These are phyloP conservation scores for Syrmaticus mikado DNA, from an alignment of 2,113 vertebrate genomes.

Conservation along the genomic window DNA sequence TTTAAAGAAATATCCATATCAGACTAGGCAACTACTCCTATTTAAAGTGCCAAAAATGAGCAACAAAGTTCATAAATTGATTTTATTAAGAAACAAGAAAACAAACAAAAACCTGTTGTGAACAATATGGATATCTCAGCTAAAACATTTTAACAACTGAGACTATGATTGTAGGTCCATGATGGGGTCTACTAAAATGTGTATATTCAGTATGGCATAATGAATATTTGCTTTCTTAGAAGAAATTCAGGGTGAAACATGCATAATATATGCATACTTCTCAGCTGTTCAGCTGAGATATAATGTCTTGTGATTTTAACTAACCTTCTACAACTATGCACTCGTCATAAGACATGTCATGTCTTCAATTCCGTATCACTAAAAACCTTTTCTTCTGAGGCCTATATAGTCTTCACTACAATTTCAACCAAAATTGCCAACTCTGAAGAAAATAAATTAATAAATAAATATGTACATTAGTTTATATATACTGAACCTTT, in stretches of 20 bases:
- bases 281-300: neutral
- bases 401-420: fast-evolving
- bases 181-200: neutral
- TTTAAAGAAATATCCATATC: neutral
- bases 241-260: neutral
- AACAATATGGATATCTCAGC: neutral
- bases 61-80: neutral
- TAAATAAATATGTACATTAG: neutral
- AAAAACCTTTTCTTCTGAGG: neutral
- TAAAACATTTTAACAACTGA: neutral
- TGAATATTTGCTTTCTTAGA: neutral
- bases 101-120: neutral
- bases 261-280: neutral
- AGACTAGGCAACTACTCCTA: neutral
- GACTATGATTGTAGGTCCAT: fast-evolving
- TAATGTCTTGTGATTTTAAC: neutral
- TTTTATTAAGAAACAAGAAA: neutral
- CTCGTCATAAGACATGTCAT: fast-evolving
- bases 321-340: neutral
- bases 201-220: neutral
- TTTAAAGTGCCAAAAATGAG: neutral
- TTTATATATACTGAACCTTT: neutral
- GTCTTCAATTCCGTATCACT: neutral
- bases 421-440: neutral
- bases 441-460: neutral